A percentile compares a stretch with the other conserved stretches of the same genome.
These are phyloP conservation scores for Synanthedon tipuliformis DNA, from an alignment of 2,888 invertebrate genomes.

Conservation along the genomic window DNA sequence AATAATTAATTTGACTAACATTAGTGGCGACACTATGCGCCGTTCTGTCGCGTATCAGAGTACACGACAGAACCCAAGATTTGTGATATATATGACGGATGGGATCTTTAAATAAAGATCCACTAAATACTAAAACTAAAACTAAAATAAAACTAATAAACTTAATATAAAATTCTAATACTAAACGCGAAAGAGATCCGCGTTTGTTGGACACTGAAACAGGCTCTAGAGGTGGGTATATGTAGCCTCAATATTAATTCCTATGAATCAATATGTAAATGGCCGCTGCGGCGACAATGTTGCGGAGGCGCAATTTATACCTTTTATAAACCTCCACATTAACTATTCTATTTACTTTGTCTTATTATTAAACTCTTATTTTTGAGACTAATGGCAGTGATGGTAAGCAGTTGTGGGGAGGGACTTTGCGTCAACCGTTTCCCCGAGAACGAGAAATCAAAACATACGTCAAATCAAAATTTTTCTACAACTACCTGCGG, in stretches of 20 bases:
- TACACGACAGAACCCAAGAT: too few relatives aligned
- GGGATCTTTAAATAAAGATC: too few relatives aligned
- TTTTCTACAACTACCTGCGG: slow-evolving; percentile 21
- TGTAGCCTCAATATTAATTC: not conserved
- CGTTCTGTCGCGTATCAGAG: too few relatives aligned
- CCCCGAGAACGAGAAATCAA: slow-evolving; percentile 37
- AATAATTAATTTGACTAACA: too few relatives aligned
- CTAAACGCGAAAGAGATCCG: too few relatives aligned
- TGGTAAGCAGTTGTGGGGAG: slow-evolving; percentile 55
- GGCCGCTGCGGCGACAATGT: not conserved
- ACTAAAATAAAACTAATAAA: too few relatives aligned
- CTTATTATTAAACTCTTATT: slow-evolving; percentile 35
- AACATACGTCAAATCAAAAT: slow-evolving; percentile 30
- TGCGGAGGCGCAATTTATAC: slow-evolving; percentile 1
- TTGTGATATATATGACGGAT: too few relatives aligned
- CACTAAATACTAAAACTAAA: too few relatives aligned
- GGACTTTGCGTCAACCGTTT: slow-evolving; percentile 37
- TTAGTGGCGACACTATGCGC: too few relatives aligned
- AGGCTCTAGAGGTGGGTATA: slow-evolving; percentile 28
- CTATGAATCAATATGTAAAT: not conserved
- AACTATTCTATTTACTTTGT: slow-evolving; percentile 25
- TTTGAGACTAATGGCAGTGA: slow-evolving; percentile 58
- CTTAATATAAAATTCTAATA: too few relatives aligned
- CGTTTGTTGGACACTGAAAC: slow-evolving; percentile 40
- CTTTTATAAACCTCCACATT: slow-evolving; percentile 8